Evolutionary conservation across 2,113 vertebrate species (phyloP).

Genomic region (cattle (Bos taurus)): ARS-UCD2.0 NC_037330.1:76996501-76997000

Average conservation of each 20-base stretch:
- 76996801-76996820: not conserved
- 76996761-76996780: not conserved
- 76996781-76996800: not conserved
- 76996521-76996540: not conserved
- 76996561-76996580: not conserved
- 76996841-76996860: not conserved
- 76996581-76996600: not conserved
- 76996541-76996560: not conserved
- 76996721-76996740: not conserved
- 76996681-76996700: not conserved
- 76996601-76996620: not conserved
- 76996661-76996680: not conserved
- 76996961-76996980: not conserved
- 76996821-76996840: not conserved
- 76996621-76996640: not conserved
- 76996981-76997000: not conserved
- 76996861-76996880: not conserved
- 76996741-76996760: not conserved
- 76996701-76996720: not conserved
- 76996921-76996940: not conserved
- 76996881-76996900: not conserved
- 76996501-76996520: not conserved
- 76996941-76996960: not conserved
- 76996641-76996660: not conserved
- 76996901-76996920: not conserved